phyloP scores from a whole-genome alignment of 2,888 invertebrate species.

The Drosophila borealis region DNA sequence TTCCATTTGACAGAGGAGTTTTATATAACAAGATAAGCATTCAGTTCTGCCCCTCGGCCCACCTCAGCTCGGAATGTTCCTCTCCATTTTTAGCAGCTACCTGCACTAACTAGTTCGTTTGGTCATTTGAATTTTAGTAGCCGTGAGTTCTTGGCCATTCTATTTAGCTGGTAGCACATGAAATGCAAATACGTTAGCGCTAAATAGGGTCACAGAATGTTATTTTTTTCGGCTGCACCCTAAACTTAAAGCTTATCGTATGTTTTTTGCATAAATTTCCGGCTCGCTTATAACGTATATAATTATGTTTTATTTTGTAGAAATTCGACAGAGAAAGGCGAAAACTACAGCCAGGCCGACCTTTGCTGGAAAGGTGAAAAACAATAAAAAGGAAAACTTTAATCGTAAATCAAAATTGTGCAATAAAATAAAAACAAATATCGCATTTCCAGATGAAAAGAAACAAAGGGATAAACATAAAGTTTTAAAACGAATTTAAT shows the following conservation, averaged over 20 bases:
- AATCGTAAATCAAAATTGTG: slow-evolving; percentile 48
- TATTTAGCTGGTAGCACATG: slow-evolving; percentile 42
- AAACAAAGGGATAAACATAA: slow-evolving; percentile 44
- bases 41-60: slow-evolving; percentile 22
- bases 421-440: slow-evolving; percentile 56
- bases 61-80: slow-evolving; percentile 11
- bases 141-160: slow-evolving; percentile 34
- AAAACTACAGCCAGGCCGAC: slow-evolving; percentile 24
- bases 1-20: slow-evolving; percentile 46
- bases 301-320: slow-evolving; percentile 53
- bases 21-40: slow-evolving; percentile 55
- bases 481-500: slow-evolving; percentile 43
- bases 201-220: slow-evolving; percentile 53
- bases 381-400: slow-evolving; percentile 55
- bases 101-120: slow-evolving; percentile 37
- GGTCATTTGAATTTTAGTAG: slow-evolving; percentile 37
- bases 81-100: slow-evolving; percentile 10
- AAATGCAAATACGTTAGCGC: slow-evolving; percentile 59
- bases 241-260: slow-evolving; percentile 20
- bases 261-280: slow-evolving; percentile 40
- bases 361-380: slow-evolving; percentile 57
- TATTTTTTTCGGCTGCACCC: slow-evolving; percentile 40
- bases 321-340: slow-evolving; percentile 56
- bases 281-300: slow-evolving; percentile 27
- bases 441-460: slow-evolving; percentile 19